Conservation (phyloP, 2,113 vertebrate genomes). For the Chamaea fasciata region DNA sequence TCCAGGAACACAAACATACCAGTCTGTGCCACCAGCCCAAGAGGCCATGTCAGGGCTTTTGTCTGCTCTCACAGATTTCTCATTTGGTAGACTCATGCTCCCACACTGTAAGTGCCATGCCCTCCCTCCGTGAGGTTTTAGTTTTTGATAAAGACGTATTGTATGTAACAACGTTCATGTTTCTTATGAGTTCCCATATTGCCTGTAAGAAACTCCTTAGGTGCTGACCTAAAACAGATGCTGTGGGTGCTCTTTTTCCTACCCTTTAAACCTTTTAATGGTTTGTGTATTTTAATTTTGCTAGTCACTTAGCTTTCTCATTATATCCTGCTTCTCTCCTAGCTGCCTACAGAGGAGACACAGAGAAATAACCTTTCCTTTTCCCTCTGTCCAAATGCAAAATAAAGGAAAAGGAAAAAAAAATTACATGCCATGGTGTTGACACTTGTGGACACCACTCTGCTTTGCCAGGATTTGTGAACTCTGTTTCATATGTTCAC, state of each 20-base stretch:
- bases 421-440: background rate
- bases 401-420: background rate
- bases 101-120: background rate
- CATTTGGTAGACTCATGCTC: background rate
- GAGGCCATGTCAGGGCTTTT: background rate
- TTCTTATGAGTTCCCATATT: background rate
- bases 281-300: slow-evolving; percentile 29
- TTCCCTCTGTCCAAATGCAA: background rate
- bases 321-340: background rate
- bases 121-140: background rate
- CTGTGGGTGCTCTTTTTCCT: background rate
- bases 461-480: background rate
- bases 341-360: background rate
- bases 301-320: background rate
- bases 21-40: background rate
- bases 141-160: slow-evolving; percentile 22
- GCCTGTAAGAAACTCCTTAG: background rate
- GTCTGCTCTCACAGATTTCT: background rate
- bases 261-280: background rate
- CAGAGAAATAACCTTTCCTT: background rate
- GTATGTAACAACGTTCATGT: background rate
- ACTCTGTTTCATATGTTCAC: background rate
- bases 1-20: background rate
- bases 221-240: slow-evolving; percentile 43
- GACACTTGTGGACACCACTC: background rate